phyloP scores from a whole-genome alignment of 2,888 invertebrate species.

The Callosobruchus maculatus region DNA sequence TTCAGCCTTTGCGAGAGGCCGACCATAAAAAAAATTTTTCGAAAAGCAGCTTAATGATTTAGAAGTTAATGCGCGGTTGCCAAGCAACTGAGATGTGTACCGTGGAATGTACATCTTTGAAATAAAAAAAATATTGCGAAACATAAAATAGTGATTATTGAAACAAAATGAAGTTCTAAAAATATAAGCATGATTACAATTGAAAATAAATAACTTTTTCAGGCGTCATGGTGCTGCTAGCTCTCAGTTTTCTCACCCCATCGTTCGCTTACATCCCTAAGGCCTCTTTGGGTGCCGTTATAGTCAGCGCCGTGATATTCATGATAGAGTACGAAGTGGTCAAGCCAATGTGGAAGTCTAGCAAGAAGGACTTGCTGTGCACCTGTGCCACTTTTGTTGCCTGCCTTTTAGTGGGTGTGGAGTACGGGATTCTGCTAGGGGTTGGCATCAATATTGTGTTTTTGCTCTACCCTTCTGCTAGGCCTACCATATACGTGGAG shows the following conservation, averaged over 20 bases:
- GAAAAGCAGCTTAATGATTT: no score
- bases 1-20: no score
- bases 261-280: constrained; percentile 88
- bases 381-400: constrained; percentile 79
- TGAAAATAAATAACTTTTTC: no score
- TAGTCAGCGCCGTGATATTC: constrained; percentile 91
- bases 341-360: constrained; percentile 81
- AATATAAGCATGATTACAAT: no score
- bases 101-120: no score
- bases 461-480: constrained; percentile 75
- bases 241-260: constrained; percentile 82
- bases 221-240: constrained; percentile 72
- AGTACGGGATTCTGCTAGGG: constrained; percentile 81
- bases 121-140: no score
- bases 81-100: no score
- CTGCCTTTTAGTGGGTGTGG: constrained; percentile 79
- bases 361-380: constrained; percentile 75
- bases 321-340: constrained; percentile 91
- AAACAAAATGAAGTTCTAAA: no score
- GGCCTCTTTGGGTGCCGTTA: constrained; percentile 85
- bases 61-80: no score
- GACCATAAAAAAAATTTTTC: no score
- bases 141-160: no score
- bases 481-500: constrained; percentile 72
- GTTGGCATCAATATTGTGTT: constrained; percentile 76